These are phyloP conservation scores for Elachura formosa DNA, from an alignment of 2,113 vertebrate species.

Conservation along the genomic window DNA sequence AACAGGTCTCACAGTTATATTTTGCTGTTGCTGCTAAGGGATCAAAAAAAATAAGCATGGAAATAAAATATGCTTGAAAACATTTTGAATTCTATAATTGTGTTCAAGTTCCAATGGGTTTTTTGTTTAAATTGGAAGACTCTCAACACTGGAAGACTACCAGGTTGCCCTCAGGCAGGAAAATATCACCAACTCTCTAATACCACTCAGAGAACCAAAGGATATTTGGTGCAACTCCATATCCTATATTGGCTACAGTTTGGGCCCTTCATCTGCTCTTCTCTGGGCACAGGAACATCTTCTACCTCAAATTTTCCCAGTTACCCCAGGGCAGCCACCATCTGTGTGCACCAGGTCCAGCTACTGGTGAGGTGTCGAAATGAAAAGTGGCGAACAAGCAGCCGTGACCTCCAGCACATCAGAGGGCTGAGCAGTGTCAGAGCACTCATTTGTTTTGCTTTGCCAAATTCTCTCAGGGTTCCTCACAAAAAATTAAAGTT, in stretches of 20 bases:
- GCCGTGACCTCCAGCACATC: background rate
- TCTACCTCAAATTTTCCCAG: background rate
- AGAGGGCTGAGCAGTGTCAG: fast-evolving
- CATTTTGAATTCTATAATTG: background rate
- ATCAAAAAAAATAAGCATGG: background rate
- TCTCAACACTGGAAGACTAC: background rate
- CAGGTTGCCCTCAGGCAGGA: background rate
- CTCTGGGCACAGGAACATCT: background rate
- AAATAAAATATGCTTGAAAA: background rate
- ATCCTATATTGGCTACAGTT: background rate
- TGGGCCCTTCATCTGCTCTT: background rate
- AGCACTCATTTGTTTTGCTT: background rate
- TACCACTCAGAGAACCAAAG: background rate
- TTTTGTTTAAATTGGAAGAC: background rate
- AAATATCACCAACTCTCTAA: background rate
- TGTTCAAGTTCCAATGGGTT: background rate
- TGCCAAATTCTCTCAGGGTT: background rate
- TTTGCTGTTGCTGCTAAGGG: background rate
- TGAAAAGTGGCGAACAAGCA: background rate
- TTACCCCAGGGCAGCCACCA: background rate
- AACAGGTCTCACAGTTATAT: background rate
- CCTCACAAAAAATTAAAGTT: background rate
- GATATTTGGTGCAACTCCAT: background rate
- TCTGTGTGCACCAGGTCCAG: background rate
- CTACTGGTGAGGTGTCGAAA: background rate